Conservation (phyloP, 1,140 invertebrate species). For the Zaprionus capensis region DNA sequence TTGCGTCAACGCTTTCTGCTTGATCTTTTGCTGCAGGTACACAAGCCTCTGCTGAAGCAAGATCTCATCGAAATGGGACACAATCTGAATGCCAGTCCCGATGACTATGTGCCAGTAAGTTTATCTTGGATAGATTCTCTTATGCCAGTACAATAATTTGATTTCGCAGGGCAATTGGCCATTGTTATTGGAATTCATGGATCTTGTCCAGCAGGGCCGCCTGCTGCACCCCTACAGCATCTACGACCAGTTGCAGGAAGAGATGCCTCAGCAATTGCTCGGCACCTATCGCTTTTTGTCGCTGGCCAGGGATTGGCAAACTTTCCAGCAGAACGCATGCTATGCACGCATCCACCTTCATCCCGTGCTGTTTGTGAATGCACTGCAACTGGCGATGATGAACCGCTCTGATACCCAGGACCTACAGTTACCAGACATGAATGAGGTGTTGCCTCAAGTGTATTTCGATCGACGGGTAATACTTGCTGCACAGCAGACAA, state of each 20-base stretch:
- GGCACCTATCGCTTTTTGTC: slow-evolving; percentile 88
- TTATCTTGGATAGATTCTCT: neutral
- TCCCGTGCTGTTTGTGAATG: slow-evolving; percentile 86
- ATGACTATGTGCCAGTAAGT: slow-evolving; percentile 49
- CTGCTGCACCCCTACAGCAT: slow-evolving; percentile 52
- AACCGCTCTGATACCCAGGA: slow-evolving; percentile 85
- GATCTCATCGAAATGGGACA: slow-evolving; percentile 79
- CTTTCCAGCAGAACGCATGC: slow-evolving; percentile 87
- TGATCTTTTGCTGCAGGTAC: slow-evolving; percentile 70
- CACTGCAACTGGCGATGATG: slow-evolving; percentile 86
- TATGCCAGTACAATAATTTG: neutral
- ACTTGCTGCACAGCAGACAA: slow-evolving; percentile 38
- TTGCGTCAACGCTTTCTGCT: slow-evolving; percentile 59
- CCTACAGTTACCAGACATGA: slow-evolving; percentile 86
- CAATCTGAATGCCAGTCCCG: slow-evolving; percentile 60
- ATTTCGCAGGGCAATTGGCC: slow-evolving; percentile 44
- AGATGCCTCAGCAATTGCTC: slow-evolving; percentile 87
- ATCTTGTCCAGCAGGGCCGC: slow-evolving; percentile 84
- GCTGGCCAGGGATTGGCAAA: slow-evolving; percentile 86
- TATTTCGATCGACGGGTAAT: slow-evolving; percentile 84
- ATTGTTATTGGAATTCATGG: slow-evolving; percentile 51
- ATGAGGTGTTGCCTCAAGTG: slow-evolving; percentile 87
- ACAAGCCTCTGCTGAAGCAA: slow-evolving; percentile 64
- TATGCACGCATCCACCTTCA: slow-evolving; percentile 87
- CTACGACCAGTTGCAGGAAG: slow-evolving; percentile 85